phyloP scores from a whole-genome alignment of 2,888 invertebrate species.

The Acrocera orbiculus region DNA sequence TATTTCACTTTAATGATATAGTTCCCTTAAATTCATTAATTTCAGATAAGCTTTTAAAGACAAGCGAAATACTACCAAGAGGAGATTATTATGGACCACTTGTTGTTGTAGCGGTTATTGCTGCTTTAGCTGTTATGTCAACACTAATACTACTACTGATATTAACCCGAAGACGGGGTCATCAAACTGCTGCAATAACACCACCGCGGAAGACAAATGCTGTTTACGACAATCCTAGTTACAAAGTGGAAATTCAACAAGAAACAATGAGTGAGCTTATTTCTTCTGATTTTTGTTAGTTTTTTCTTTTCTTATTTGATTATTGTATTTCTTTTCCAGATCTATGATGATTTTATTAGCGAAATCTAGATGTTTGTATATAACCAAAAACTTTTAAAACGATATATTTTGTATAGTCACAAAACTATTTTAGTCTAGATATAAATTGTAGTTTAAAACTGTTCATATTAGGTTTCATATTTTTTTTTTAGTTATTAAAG shows the following conservation, averaged over 20 bases:
- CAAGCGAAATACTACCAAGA: slow-evolving; percentile 21
- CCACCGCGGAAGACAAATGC: slow-evolving; percentile 63
- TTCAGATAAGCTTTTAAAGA: slow-evolving; percentile 36
- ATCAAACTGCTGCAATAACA: slow-evolving; percentile 62
- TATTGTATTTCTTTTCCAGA: no score
- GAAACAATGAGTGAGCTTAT: slow-evolving; percentile 86
- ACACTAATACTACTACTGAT: slow-evolving; percentile 64
- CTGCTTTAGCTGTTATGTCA: slow-evolving; percentile 66
- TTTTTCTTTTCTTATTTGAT: no score
- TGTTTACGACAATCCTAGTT: slow-evolving; percentile 86
- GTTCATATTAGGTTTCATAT: no score
- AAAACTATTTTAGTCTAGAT: no score
- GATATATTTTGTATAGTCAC: no score
- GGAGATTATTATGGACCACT: slow-evolving; percentile 78
- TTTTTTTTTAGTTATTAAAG: no score
- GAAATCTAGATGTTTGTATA: no score
- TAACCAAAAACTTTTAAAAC: no score
- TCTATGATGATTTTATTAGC: no score
- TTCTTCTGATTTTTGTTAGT: no score
- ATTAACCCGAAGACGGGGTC: slow-evolving; percentile 52
- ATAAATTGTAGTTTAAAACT: no score
- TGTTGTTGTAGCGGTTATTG: slow-evolving; percentile 74
- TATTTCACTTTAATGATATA: no score
- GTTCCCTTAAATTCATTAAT: slow-evolving; percentile 8
- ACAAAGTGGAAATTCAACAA: slow-evolving; percentile 84